A percentile compares a stretch with the other conserved stretches of the same genome.
phyloP scores from a whole-genome alignment of 2,113 vertebrate species.

The Perca flavescens region DNA sequence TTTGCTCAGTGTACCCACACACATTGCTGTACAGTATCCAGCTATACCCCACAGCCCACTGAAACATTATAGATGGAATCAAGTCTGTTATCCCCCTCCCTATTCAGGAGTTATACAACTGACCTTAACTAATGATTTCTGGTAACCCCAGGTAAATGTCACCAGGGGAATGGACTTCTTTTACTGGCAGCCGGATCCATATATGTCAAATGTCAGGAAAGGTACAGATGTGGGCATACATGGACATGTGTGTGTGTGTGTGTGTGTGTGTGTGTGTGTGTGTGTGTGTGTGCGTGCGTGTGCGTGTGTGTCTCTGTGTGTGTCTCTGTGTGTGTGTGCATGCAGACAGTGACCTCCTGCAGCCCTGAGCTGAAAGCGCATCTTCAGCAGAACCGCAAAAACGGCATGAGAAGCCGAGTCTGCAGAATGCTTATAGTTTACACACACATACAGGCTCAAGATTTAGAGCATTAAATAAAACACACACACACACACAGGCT shows the following conservation, averaged over 20 bases:
- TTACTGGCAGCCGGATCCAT: conserved; percentile 63
- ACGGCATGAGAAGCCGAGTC: conserved; percentile 65
- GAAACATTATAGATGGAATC: conserved; percentile 33
- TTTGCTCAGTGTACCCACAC: conserved; percentile 14
- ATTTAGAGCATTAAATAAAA: conserved; percentile 68
- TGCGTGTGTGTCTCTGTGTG: neutral
- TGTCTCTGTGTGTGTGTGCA: conserved; percentile 22
- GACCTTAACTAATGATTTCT: conserved; percentile 69
- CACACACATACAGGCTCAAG: conserved; percentile 34
- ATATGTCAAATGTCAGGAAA: conserved; percentile 73
- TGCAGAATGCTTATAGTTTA: conserved; percentile 75
- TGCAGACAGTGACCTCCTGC: conserved; percentile 76
- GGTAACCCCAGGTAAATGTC: conserved; percentile 73
- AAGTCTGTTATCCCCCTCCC: conserved; percentile 24
- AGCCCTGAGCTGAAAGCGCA: conserved; percentile 71
- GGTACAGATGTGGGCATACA: conserved; percentile 24
- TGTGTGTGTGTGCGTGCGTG: neutral
- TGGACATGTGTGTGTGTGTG: neutral
- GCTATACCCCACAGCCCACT: neutral
- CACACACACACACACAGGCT: neutral
- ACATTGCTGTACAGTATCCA: conserved; percentile 9
- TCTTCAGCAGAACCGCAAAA: conserved; percentile 74
- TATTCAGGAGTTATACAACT: conserved; percentile 59
- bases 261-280: conserved; percentile 4
- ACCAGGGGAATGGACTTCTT: conserved; percentile 58